A percentile compares a stretch with the other conserved stretches of the same genome.
phyloP scores from a whole-genome alignment of 2,113 vertebrate genomes.

The Cairina moschata region DNA sequence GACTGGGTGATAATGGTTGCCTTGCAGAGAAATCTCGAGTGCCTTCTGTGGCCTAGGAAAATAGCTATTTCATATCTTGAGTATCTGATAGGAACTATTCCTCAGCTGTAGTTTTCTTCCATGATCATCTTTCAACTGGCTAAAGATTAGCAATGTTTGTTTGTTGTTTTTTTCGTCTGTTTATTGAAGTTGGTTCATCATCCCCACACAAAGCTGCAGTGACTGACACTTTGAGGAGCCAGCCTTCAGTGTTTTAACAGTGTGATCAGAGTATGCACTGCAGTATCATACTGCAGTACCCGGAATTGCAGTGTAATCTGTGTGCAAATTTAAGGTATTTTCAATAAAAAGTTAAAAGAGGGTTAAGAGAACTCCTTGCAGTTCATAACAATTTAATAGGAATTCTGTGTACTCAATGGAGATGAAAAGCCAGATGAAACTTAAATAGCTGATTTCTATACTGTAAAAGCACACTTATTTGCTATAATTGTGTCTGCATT shows the following conservation, averaged over 20 bases:
- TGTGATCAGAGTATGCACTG: background rate
- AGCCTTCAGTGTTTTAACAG: background rate
- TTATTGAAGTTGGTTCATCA: background rate
- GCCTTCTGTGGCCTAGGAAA: background rate
- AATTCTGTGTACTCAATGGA: background rate
- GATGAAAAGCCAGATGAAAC: background rate
- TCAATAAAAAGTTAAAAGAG: background rate
- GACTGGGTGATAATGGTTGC: background rate
- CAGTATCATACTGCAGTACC: no score
- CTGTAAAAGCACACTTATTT: background rate
- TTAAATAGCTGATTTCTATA: background rate
- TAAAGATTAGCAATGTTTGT: background rate
- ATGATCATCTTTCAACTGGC: background rate
- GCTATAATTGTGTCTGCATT: background rate
- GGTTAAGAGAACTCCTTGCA: background rate
- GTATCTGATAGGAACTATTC: background rate
- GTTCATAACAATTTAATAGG: background rate
- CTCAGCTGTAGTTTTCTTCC: fast-evolving
- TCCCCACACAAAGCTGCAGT: background rate
- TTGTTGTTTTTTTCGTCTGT: background rate
- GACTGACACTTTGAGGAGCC: background rate
- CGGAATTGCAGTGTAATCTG: no score
- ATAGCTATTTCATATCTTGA: background rate
- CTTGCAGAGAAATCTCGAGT: background rate
- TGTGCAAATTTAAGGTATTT: background rate